Conservation (phyloP, 2,888 invertebrate species). For the Urechis unicinctus region DNA sequence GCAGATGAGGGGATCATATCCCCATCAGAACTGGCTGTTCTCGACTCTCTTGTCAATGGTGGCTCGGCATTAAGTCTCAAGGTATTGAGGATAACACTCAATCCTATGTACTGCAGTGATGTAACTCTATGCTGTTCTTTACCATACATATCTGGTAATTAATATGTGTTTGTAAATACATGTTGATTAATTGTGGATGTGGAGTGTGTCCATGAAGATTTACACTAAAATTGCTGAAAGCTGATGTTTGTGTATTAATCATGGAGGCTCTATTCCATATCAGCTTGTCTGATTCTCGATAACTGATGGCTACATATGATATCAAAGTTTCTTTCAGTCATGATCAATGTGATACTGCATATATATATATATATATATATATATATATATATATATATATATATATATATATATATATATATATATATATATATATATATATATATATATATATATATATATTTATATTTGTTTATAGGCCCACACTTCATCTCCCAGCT, state of each 20-base stretch:
- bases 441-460: background rate
- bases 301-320: too few relatives aligned
- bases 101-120: background rate
- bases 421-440: background rate
- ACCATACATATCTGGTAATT: background rate
- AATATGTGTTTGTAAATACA: too few relatives aligned
- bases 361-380: slow-evolving; percentile 3
- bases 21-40: slow-evolving; percentile 43
- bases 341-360: too few relatives aligned
- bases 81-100: slow-evolving; percentile 25
- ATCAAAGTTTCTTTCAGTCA: background rate
- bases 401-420: too few relatives aligned
- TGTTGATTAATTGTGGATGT: too few relatives aligned
- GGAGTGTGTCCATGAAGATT: too few relatives aligned
- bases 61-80: slow-evolving; percentile 45
- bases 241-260: too few relatives aligned
- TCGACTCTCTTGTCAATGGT: slow-evolving; percentile 43
- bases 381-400: slow-evolving; percentile 6
- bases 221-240: too few relatives aligned
- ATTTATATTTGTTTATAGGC: background rate
- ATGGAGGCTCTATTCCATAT: too few relatives aligned
- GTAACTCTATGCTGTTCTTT: background rate
- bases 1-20: slow-evolving; percentile 30
- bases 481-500: background rate
- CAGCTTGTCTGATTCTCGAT: too few relatives aligned